Base-by-base conservation (phyloP, 2,888 invertebrate species). In the Drosophila demipolita region DNA sequence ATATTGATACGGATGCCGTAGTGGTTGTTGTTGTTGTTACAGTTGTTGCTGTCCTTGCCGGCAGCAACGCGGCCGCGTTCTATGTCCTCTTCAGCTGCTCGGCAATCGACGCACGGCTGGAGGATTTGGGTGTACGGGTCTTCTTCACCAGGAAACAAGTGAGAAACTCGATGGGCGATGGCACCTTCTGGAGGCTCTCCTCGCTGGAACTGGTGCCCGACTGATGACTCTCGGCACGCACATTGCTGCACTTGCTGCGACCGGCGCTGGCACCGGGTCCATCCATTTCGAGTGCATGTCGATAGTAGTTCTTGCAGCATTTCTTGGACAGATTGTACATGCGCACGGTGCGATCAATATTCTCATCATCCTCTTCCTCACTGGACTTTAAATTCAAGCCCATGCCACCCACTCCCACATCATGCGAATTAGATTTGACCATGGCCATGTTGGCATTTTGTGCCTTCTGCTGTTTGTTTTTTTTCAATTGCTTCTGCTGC, bases 301-400 rank as follows among this genome's bases (percentile, higher is more conserved):
- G 87, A 63, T 92, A 91, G 66, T 92, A 91, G 60, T 92, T 92
- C 80, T 92, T 92, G 79, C 92, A 91, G 71, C 92, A 92, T 57
- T 92, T 92, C 76, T 92, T 92, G 26, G 92, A 91, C 23, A 92
- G 68, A 68, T 92, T 92, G 66, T 92, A 92, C 91, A 92, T 90
- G 71, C 92, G 90, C 64, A 92, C 91, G 4, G 92, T 91, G 50
- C 90, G 92, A 64, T 92, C 92, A 55, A 92, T 87, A 74, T 89
- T 91, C 64, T 92, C 91, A 36, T 87, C 91, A 11, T 91, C 92
- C 50, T 91, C 88, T 54, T 83, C 86, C 50, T 81, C 87, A 49
- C 73, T 62, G 12, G 86, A 60, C 49, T 83, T 88, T 0, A 86
- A 70, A 48, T 86, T 86, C n/a, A 86, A 66, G 1, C 85, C 85